These are phyloP conservation scores for Drosophila leonis DNA, from an alignment of 2,888 invertebrate genomes.

Conservation along the genomic window DNA sequence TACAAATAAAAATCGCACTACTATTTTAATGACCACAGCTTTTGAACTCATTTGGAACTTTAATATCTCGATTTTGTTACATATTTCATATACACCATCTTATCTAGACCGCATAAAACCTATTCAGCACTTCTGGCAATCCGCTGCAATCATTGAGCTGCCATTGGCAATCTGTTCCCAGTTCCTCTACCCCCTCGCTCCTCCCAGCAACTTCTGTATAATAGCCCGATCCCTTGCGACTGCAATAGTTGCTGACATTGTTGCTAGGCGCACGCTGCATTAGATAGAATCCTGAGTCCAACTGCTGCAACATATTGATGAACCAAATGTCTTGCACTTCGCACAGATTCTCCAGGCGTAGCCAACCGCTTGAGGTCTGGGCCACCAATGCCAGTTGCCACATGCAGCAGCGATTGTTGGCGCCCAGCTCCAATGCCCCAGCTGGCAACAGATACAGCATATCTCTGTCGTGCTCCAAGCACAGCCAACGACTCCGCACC, in stretches of 20 bases:
- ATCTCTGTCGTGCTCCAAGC: slow-evolving; percentile 54
- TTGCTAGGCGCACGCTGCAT: slow-evolving; percentile 20
- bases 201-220: not conserved
- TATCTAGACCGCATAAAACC: not conserved
- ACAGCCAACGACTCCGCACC: slow-evolving; percentile 52
- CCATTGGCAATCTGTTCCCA: slow-evolving; percentile 49
- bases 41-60: too few species aligned
- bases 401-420: slow-evolving; percentile 54
- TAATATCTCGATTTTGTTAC: too few species aligned
- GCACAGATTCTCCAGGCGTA: slow-evolving; percentile 49
- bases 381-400: slow-evolving; percentile 41
- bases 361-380: not conserved
- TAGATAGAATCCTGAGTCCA: not conserved
- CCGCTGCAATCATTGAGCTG: slow-evolving; percentile 63
- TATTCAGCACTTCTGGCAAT: slow-evolving; percentile 20
- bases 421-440: slow-evolving; percentile 41
- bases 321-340: slow-evolving; percentile 33
- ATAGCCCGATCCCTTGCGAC: slow-evolving; percentile 21
- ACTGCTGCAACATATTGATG: slow-evolving; percentile 26
- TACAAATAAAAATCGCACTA: too few species aligned
- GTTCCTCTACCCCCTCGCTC: not conserved
- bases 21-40: too few species aligned
- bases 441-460: slow-evolving; percentile 31
- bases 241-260: slow-evolving; percentile 34
- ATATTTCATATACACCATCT: too few species aligned